Evolutionary conservation across 2,113 vertebrate species (phyloP), one percentile per base, ranked within the genome.

Genomic region (Sorex araneus): DNA sequence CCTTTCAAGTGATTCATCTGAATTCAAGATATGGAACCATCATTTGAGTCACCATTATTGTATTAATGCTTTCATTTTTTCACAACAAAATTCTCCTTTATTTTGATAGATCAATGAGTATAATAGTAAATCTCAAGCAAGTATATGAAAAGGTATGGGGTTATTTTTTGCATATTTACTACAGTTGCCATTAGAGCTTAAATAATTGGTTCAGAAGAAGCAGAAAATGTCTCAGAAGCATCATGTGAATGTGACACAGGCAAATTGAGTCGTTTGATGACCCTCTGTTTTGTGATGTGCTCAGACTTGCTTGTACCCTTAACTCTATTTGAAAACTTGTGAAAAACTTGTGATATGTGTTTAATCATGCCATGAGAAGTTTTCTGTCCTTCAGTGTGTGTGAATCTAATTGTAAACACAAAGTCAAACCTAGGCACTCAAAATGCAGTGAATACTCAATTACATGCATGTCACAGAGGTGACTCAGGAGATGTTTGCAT

Each of bases 21-120:
- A 79, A 82, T 85, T 85, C 34, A 21, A 25, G 19, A 4, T 66
- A 28, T 7, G 60, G 50, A 84, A 16, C 2, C 18, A 60, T 73
- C 6, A 6, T n/a, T 66, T 80, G 21, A 66, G 3, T 66, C 28
- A 78, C 45, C 40, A 50, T 85, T 47, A 76, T 60, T 77, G 12
- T 71, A 32, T 78, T 73, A 83, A 70, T 92, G 92, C 82, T 80
- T 60, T 64, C 82, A 74, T 91, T 54, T 54, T 15, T 93, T 75
- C 94, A 92, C n/a, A 82, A 78, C 36, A 3, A 94, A 95, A 87
- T 30, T 94, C 63, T 82, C 91, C 60, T 54, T 82, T 75, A 92
- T 84, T 95, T 82, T 84, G 40, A 82, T 84, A 40, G 74, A 10
- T 19, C 64, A n/a, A 71, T 95, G 78, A 87, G n/a, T 25, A 36